Conservation (phyloP, 2,113 vertebrate genomes). For the Phrynosoma platyrhinos region DNA sequence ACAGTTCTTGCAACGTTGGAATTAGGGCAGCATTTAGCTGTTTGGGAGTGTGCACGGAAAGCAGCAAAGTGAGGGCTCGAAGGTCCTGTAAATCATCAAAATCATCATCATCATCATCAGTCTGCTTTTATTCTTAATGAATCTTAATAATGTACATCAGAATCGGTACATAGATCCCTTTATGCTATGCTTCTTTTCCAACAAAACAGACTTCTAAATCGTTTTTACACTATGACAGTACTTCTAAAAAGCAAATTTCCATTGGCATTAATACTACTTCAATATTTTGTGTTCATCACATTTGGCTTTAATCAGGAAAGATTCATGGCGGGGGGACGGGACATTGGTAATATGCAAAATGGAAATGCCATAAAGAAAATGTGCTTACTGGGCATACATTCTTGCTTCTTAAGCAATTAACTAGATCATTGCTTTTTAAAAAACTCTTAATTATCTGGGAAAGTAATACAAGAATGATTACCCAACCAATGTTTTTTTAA, state of each 20-base stretch:
- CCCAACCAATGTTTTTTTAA: too few relatives aligned
- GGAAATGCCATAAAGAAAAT: too few relatives aligned
- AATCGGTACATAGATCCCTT: too few relatives aligned
- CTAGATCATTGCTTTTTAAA: too few relatives aligned
- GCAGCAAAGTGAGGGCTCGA: constrained; percentile 90
- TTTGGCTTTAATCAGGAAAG: background rate
- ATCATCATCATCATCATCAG: too few relatives aligned
- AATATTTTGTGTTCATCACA: background rate
- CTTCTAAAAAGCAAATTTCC: background rate
- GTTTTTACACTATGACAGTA: too few relatives aligned
- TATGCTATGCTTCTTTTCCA: background rate
- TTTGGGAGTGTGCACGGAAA: constrained; percentile 92
- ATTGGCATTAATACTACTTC: fast-evolving
- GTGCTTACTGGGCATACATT: too few relatives aligned
- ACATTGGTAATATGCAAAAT: too few relatives aligned
- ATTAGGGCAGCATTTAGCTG: constrained; percentile 89
- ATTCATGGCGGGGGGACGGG: background rate
- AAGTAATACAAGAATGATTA: too few relatives aligned
- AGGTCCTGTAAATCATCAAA: constrained; percentile 87
- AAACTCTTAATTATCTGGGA: too few relatives aligned
- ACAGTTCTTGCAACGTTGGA: constrained; percentile 93
- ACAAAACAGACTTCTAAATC: background rate
- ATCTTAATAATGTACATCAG: background rate
- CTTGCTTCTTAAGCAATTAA: too few relatives aligned
- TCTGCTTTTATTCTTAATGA: too few relatives aligned